phyloP scores from a whole-genome alignment of 2,888 invertebrate genomes.

The Drosophila cognata region DNA sequence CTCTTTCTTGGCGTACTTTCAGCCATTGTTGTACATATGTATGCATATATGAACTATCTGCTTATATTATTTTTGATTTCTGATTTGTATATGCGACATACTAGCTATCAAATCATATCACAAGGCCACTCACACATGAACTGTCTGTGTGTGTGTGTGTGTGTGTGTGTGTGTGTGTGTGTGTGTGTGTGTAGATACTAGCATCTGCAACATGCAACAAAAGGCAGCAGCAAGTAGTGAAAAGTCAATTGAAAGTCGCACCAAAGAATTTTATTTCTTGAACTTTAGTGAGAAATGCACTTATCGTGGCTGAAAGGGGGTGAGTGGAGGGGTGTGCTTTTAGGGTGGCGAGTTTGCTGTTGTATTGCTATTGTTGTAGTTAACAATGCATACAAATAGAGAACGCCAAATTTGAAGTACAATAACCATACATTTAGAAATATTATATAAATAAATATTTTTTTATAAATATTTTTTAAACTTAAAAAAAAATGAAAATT shows the following conservation, averaged over 20 bases:
- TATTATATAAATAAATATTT: too few relatives aligned
- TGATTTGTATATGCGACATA: constrained; percentile 40
- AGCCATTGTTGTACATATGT: constrained; percentile 11
- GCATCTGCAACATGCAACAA: constrained; percentile 36
- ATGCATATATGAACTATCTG: constrained; percentile 1
- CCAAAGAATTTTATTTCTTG: constrained; percentile 41
- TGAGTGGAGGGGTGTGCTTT: background rate
- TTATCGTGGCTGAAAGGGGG: background rate
- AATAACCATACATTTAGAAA: background rate
- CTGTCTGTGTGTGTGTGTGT: background rate
- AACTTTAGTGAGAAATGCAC: constrained; percentile 26
- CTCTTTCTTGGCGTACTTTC: background rate
- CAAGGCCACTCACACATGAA: background rate
- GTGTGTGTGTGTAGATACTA: constrained; percentile 1
- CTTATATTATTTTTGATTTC: constrained; percentile 11
- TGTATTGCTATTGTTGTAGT: constrained; percentile 1
- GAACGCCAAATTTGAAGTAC: background rate
- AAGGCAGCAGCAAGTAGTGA: constrained; percentile 37
- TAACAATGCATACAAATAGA: background rate
- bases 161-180: constrained; percentile 17
- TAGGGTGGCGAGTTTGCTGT: background rate
- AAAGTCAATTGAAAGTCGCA: constrained; percentile 76
- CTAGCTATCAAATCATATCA: constrained; percentile 51
- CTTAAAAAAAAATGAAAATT: too few relatives aligned
- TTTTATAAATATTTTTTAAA: too few relatives aligned